Evolutionary conservation across 2,113 vertebrate species (phyloP).

Genomic region (Salvelinus alpinus): DNA sequence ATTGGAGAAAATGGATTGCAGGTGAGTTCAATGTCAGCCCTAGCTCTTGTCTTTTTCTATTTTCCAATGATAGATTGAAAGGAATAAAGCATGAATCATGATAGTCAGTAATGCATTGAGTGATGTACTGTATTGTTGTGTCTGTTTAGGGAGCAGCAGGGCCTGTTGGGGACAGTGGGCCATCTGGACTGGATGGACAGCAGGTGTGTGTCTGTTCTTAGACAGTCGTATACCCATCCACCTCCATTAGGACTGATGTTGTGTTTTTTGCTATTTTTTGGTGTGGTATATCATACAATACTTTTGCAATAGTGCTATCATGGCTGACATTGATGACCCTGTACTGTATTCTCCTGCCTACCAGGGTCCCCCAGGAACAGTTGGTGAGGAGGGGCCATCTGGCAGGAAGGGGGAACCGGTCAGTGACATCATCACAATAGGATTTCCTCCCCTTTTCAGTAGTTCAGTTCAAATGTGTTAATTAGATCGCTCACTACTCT

Average conservation of each 20-base stretch:
- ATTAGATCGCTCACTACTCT: neutral
- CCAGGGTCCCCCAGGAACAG: slow-evolving; percentile 57
- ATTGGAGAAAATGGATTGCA: slow-evolving; percentile 71
- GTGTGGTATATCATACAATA: neutral
- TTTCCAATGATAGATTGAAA: neutral
- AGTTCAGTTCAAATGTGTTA: neutral
- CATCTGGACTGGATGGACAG: slow-evolving; percentile 63
- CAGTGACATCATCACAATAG: slow-evolving; percentile 18
- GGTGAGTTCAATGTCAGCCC: slow-evolving; percentile 55
- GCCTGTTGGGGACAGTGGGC: slow-evolving; percentile 56
- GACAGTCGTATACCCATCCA: neutral
- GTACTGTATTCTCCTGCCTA: neutral
- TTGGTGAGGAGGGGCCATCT: slow-evolving; percentile 52
- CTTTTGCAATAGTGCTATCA: neutral
- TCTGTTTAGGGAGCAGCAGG: slow-evolving; percentile 70
- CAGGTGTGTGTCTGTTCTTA: slow-evolving; percentile 59
- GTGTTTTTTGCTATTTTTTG: neutral
- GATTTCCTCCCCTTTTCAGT: neutral
- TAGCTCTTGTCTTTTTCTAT: too few relatives aligned
- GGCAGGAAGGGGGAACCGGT: slow-evolving; percentile 61
- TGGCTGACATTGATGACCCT: slow-evolving; percentile 3
- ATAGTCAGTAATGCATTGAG: neutral
- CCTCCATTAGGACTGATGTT: neutral
- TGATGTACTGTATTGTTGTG: neutral
- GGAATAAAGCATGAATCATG: too few relatives aligned